Percentiles rank a stretch among this genome's conserved stretches.
Conservation (phyloP, 2,888 invertebrate species). For the Brachypalpus laphriformis region DNA sequence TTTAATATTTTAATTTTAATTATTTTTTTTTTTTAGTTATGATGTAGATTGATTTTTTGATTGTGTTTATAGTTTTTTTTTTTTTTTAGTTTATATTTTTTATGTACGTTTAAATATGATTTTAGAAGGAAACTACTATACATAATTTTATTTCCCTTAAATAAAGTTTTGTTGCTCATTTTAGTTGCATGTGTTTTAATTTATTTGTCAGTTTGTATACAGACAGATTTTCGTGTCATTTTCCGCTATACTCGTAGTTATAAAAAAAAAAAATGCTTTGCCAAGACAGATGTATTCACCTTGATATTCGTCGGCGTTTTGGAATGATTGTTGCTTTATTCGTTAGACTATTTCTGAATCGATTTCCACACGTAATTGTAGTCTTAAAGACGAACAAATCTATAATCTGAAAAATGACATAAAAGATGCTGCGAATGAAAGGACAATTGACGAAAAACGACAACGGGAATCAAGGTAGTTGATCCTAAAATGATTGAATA, state of each 20-base stretch:
- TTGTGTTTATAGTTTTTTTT: conserved; percentile 52
- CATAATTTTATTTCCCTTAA: conserved; percentile 42
- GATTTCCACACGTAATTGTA: no score
- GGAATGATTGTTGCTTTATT: no score
- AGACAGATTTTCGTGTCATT: no score
- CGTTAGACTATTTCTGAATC: no score
- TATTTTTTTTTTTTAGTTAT: conserved; percentile 25
- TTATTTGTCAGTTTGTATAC: not conserved
- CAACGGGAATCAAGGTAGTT: not conserved
- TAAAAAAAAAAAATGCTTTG: no score
- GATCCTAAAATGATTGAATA: not conserved
- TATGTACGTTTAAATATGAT: conserved; percentile 48
- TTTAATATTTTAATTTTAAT: conserved; percentile 29
- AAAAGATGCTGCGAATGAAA: no score
- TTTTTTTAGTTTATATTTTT: conserved; percentile 47
- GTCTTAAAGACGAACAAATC: no score
- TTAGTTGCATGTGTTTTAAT: conserved; percentile 33
- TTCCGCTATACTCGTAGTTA: not conserved
- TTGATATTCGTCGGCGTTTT: no score
- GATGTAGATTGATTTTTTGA: conserved; percentile 42
- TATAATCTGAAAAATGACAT: no score
- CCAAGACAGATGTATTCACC: no score
- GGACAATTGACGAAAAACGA: no score
- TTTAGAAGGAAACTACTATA: conserved; percentile 37
- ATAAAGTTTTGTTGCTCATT: conserved; percentile 68